Conservation (phyloP, 2,888 invertebrate genomes). For the Caenorhabditis drosophilae region DNA sequence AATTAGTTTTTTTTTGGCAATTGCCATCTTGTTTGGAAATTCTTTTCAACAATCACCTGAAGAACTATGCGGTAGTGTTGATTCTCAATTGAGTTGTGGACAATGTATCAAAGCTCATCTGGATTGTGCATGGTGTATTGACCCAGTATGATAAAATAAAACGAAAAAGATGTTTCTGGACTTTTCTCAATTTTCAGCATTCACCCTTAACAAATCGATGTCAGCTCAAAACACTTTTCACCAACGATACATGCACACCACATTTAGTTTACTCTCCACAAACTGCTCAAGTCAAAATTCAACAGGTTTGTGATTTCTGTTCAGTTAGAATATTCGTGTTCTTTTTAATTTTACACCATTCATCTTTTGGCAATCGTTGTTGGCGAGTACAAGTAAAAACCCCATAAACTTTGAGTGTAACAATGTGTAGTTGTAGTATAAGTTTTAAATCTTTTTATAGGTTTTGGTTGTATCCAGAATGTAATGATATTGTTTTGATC, state of each 20-base stretch:
- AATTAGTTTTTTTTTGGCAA: neutral
- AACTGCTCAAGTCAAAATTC: slow-evolving; percentile 50
- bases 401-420: neutral
- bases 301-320: slow-evolving; percentile 27
- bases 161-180: neutral
- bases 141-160: slow-evolving; percentile 46
- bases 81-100: slow-evolving; percentile 52
- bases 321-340: neutral
- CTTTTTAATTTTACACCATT: neutral
- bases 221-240: slow-evolving; percentile 49
- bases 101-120: slow-evolving; percentile 59
- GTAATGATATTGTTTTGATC: neutral
- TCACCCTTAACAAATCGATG: slow-evolving; percentile 47
- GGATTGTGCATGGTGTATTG: slow-evolving; percentile 64
- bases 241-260: slow-evolving; percentile 45
- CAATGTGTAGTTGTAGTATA: slow-evolving; percentile 1
- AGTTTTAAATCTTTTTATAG: too few species aligned
- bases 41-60: slow-evolving; percentile 1
- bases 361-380: too few species aligned
- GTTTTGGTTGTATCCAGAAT: too few species aligned
- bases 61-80: slow-evolving; percentile 16
- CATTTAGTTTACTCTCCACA: slow-evolving; percentile 60
- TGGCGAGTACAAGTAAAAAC: neutral
- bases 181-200: slow-evolving; percentile 32
- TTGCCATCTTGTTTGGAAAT: too few species aligned